Evolutionary conservation across 2,888 invertebrate genomes (phyloP).

Genomic region (Perdita meconis): DNA sequence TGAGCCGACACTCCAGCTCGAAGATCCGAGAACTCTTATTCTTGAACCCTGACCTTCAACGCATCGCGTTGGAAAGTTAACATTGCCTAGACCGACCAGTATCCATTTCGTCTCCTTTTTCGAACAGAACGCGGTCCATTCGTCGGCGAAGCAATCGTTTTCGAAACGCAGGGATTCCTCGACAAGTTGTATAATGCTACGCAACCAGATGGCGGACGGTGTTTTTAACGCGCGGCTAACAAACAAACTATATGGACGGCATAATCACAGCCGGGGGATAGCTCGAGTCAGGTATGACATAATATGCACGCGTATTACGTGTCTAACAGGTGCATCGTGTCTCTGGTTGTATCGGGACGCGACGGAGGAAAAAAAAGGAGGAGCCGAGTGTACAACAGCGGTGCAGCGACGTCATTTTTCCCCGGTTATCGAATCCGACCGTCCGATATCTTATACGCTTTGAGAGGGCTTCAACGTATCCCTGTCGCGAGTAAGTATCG

Average conservation of each 20-base stretch:
- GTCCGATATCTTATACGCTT: conserved; percentile 18
- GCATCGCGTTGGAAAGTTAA: neutral
- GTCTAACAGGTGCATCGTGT: conserved; percentile 30
- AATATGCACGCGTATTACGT: conserved; percentile 35
- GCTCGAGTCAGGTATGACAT: conserved; percentile 30
- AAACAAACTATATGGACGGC: conserved; percentile 19
- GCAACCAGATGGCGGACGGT: neutral
- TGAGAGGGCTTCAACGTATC: neutral
- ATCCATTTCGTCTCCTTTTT: too few species aligned
- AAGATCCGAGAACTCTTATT: neutral
- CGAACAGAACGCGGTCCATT: too few species aligned
- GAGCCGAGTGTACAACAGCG: neutral
- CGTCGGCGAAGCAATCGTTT: neutral
- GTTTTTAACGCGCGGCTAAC: neutral
- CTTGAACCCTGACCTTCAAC: neutral
- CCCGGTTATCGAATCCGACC: conserved; percentile 15
- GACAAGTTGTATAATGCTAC: conserved; percentile 4
- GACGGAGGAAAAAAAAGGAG: neutral
- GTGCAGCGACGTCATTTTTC: conserved; percentile 18
- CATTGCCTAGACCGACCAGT: neutral
- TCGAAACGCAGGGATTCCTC: neutral
- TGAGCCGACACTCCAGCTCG: neutral
- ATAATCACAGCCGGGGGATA: conserved; percentile 31
- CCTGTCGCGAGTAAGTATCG: conserved; percentile 22
- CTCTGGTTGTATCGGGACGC: conserved; percentile 25